Evolutionary conservation across 2,113 vertebrate genomes (phyloP), one percentile per base, ranked within the genome.

Genomic region (Lota lota): DNA sequence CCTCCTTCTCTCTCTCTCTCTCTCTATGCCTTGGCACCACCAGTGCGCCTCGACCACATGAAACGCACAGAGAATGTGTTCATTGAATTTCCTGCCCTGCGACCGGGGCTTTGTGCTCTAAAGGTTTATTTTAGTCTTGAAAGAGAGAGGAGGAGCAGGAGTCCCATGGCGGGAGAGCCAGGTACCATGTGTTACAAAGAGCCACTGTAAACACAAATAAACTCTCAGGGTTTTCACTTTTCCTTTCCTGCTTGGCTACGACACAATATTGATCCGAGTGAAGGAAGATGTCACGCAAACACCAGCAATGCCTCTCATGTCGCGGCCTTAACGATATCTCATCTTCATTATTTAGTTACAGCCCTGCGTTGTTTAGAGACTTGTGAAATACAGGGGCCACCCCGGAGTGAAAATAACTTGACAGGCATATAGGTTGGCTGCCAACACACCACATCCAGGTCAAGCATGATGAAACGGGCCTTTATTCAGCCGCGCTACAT

Each of bases 31-130:
- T 47, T 47, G 40, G 40, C 40, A 17, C 62, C 62, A 20, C 62
- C 33, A 50, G 36, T n/a, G 36, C 18, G 47, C 16, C 33, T n/a
- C 53, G 51, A 59, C 69, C 69, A 65, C 69, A 71, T 64, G 61
- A 60, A 64, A 70, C 14, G 59, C 15, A n/a, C 36, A 19, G 28
- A 22, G 62, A 64, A 53, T 24, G 53, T 58, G 24, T 54, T 70
- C 61, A 64, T 64, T 64, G 61, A 58, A 63, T 57, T 20, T 56
- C 28, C 40, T 10, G n/a, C 60, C 36, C 50, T 33, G 47, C 10
- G 59, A 63, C 22, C 22, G 19, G 57, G 53, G 19, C 19, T 11
- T 63, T 70, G 22, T 21, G 53, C 53, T 47, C n/a, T 5, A 61
- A 36, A 18, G 16, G 68, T 53, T 70, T 57, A 62, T 70, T 68